Conservation (phyloP, 2,888 invertebrate genomes). For the Melinaea marsaeus region DNA sequence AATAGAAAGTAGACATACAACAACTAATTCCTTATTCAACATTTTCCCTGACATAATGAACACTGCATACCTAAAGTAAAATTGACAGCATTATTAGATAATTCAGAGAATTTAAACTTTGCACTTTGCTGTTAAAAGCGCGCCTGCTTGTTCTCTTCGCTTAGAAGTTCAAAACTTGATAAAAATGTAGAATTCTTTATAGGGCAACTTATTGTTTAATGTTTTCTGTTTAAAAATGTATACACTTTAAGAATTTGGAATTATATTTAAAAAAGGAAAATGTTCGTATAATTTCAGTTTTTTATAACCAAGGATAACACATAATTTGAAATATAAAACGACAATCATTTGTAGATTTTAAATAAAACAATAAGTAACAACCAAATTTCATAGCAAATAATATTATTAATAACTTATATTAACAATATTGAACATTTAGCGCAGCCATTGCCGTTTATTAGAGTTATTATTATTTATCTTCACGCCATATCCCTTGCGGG, state of each 20-base stretch:
- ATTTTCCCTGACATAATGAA: neutral
- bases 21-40: neutral
- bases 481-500: too few species aligned
- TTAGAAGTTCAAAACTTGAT: slow-evolving; percentile 28
- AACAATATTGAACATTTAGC: too few species aligned
- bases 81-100: slow-evolving; percentile 22
- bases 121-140: slow-evolving; percentile 20
- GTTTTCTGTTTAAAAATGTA: slow-evolving; percentile 23
- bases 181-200: slow-evolving; percentile 30
- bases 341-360: too few species aligned
- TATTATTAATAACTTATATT: too few species aligned
- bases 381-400: too few species aligned
- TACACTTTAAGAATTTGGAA: slow-evolving; percentile 6
- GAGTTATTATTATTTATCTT: too few species aligned
- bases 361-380: too few species aligned
- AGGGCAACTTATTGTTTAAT: slow-evolving; percentile 25
- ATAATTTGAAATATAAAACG: neutral
- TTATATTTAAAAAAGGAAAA: slow-evolving; percentile 2
- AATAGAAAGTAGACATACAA: neutral
- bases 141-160: slow-evolving; percentile 25
- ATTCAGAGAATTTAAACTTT: slow-evolving; percentile 24
- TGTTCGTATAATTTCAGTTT: slow-evolving; percentile 9
- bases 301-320: neutral
- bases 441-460: too few species aligned
- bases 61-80: slow-evolving; percentile 10